Conservation (phyloP, 2,797 vertebrate genomes). For the Microcaecilia unicolor region DNA sequence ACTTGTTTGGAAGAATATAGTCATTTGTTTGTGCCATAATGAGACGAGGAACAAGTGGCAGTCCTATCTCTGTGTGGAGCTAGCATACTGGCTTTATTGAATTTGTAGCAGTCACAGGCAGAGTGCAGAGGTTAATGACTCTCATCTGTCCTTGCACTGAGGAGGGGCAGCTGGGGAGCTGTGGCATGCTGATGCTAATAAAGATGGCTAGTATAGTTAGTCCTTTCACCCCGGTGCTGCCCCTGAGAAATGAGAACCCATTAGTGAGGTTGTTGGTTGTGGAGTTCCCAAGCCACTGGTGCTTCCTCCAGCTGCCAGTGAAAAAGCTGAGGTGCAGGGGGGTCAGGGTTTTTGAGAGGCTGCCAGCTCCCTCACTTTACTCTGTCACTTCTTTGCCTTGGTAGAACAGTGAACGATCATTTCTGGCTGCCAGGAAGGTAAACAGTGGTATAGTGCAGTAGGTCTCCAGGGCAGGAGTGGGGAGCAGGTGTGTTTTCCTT, state of each 20-base stretch:
- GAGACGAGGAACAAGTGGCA: slow-evolving; percentile 3
- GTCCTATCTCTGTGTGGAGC: neutral
- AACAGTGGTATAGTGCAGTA: too few relatives aligned
- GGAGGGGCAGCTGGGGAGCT: neutral
- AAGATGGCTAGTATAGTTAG: slow-evolving; percentile 15
- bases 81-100: slow-evolving; percentile 1
- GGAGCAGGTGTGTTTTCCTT: too few relatives aligned
- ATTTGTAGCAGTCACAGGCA: slow-evolving; percentile 1
- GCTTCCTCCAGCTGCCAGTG: too few relatives aligned
- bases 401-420: too few relatives aligned
- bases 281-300: too few relatives aligned
- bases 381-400: too few relatives aligned
- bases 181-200: slow-evolving; percentile 1
- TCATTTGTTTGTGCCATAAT: slow-evolving; percentile 7
- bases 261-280: too few relatives aligned
- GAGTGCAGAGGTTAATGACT: slow-evolving; percentile 11
- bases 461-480: too few relatives aligned
- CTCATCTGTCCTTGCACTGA: slow-evolving; percentile 1
- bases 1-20: too few relatives aligned
- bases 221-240: too few relatives aligned
- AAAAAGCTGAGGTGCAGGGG: too few relatives aligned
- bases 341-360: neutral
- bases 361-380: neutral
- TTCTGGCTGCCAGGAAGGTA: neutral
- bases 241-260: slow-evolving; percentile 5